Evolutionary conservation across 2,888 invertebrate species (phyloP), one percentile per base, ranked within the genome.

Genomic region (Sarcophaga subvicina): DNA sequence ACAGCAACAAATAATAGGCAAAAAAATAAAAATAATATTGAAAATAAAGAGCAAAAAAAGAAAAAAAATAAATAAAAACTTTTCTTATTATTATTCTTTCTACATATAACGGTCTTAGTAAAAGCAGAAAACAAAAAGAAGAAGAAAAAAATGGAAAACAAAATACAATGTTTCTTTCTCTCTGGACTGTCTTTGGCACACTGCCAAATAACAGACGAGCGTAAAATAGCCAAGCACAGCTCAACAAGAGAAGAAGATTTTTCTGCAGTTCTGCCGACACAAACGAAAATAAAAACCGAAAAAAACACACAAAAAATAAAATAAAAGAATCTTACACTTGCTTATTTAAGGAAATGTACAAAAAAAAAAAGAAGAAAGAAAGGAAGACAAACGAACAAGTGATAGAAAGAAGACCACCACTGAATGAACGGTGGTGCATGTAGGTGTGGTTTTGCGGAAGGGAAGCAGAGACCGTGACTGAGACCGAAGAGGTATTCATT

Each of bases 31-130:
- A 27, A 37, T 54, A 14, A 20, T 20, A 82, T n/a, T 8, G 17
- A 54, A 17, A 17, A 47, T 8, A 49, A 22, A 37, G 10, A 37
- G 37, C 27, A 37, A 6, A 54, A 25, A 17, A 47, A 69, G 20
- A 47, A 67, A 45, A 45, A 64, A 62, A 27, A 25, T 70, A 49
- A 85, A 77, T 49, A 71, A 80, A 85, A 83, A 83, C 80, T 83
- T 83, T 81, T 85, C 71, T 64, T 80, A 83, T 85, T 85, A 80
- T 83, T 77, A 76, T 79, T 77, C 54, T 5, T 54, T 17, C 17
- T 14, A 22, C 22, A 22, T 22, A 5, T 64, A 75, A 78, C 45
- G 14, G 49, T 14, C 49, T 49, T 14, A 49, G 49, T 14, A 54
- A 17, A 54, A 12, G 17, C 54, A 54, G 17, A 54, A 54, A 54